These are phyloP conservation scores for Xiphophorus couchianus DNA, from an alignment of 2,113 vertebrate genomes.

Conservation along the genomic window DNA sequence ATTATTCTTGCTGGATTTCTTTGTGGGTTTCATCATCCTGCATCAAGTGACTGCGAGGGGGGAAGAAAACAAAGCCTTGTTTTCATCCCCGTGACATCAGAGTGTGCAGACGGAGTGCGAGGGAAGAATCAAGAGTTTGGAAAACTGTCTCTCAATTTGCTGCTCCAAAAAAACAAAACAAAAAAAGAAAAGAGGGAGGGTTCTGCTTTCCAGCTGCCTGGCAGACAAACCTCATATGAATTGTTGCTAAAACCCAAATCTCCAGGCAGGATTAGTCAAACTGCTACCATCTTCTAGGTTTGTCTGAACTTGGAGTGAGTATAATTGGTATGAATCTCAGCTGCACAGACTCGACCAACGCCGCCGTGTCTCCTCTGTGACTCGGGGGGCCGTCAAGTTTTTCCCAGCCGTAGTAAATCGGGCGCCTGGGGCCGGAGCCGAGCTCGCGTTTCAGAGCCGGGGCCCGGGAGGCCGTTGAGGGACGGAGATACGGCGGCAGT, in stretches of 20 bases:
- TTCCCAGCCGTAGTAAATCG: slow-evolving; percentile 77
- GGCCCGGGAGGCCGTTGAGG: slow-evolving; percentile 68
- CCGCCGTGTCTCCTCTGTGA: slow-evolving; percentile 65
- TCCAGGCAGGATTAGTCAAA: slow-evolving; percentile 38
- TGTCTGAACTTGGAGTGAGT: slow-evolving; percentile 48
- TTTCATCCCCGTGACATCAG: slow-evolving; percentile 69
- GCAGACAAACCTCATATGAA: slow-evolving; percentile 22
- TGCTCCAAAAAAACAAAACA: slow-evolving; percentile 1
- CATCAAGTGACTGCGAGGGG: slow-evolving; percentile 74
- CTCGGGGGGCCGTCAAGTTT: slow-evolving; percentile 69
- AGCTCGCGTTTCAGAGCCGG: slow-evolving; percentile 67
- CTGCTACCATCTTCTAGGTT: slow-evolving; percentile 41
- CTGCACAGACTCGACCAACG: slow-evolving; percentile 61
- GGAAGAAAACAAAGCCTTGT: slow-evolving; percentile 73
- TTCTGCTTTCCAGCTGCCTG: slow-evolving; percentile 31
- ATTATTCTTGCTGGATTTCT: slow-evolving; percentile 78
- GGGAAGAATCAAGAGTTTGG: slow-evolving; percentile 33
- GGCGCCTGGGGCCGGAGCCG: slow-evolving; percentile 67
- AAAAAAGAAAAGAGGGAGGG: no score
- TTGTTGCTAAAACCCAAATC: slow-evolving; percentile 31
- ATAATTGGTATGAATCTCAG: slow-evolving; percentile 61
- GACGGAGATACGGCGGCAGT: slow-evolving; percentile 69
- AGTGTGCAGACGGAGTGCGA: slow-evolving; percentile 22
- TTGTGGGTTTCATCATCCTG: slow-evolving; percentile 81
- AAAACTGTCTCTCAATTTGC: slow-evolving; percentile 47